Evolutionary conservation across 2,113 vertebrate genomes (phyloP), one percentile per base, ranked within the genome.

Genomic region (Agelaius phoeniceus): DNA sequence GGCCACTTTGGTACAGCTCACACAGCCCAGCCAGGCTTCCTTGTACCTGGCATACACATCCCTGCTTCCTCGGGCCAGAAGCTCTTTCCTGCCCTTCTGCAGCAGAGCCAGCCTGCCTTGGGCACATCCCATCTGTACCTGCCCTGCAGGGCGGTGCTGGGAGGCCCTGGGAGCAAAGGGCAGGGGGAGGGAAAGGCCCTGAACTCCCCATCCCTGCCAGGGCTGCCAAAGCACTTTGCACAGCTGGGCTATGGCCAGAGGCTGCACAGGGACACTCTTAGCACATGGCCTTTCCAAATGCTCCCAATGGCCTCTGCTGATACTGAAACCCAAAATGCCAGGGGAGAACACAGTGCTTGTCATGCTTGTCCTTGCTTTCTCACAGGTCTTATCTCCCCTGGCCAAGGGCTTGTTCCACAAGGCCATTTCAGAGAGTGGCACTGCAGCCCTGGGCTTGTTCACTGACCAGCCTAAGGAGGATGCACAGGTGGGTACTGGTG

Each of bases 51-150:
- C 35, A 44, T 10, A 68, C 41, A 71, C 54, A 43, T 9, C 44
- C 7, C 89, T 16, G 13, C 19, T 73, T 46, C 30, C 52, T 59
- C 28, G 35, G 66, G 66, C 57, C n/a, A 44, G 4, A 10, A 46
- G 69, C 4, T 65, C 35, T n/a, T 55, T 23, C 9, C 15, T 74
- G 27, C 59, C 33, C 20, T 49, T 23, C 11, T 55, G 52, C 33
- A 51, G 66, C 48, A 63, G 19, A 75, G 61, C 31, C 71, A 75
- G 48, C 6, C 28, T 58, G 7, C 58, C 31, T 2, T 19, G 22
- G 37, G 37, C 26, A 58, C 19, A 5, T 7, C 44, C 15, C 1
- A 1, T 48, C 39, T 4, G 0, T 37, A 3, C 13, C 39, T 69
- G 76, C 30, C 39, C 30, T 23, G 63, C n/a, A 30, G 46, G 4